Percentiles rank a stretch among this genome's conserved stretches.
Evolutionary conservation across 2,797 vertebrate species (phyloP).

Genomic region (Notolepis coatsorum): DNA sequence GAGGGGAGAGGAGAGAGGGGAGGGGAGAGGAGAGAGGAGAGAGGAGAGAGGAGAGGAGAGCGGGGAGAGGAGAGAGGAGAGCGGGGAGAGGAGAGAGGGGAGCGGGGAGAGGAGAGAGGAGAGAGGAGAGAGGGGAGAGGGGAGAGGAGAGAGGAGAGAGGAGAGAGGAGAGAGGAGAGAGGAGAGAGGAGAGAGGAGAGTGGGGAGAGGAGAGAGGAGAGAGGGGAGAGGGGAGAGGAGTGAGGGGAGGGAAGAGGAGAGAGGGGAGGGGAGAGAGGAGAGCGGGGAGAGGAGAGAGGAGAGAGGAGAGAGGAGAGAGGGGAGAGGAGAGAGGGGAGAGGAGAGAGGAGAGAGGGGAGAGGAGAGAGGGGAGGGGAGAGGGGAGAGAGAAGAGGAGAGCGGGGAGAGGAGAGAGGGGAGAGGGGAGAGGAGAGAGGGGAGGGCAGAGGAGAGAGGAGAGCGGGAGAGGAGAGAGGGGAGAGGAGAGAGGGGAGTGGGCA

Average conservation of each 20-base stretch:
- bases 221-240: neutral
- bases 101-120: neutral
- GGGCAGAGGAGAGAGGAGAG: no score
- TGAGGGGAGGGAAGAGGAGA: neutral
- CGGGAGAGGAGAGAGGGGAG: slow-evolving; percentile 3
- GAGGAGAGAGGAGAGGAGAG: neutral
- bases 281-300: neutral
- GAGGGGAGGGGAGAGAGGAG: neutral
- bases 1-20: neutral
- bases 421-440: neutral
- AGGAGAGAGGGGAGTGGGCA: slow-evolving; percentile 10
- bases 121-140: neutral
- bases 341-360: neutral
- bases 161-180: neutral
- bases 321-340: neutral
- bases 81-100: neutral
- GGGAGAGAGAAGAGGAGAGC: no score
- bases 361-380: neutral
- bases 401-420: no score
- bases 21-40: neutral
- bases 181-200: neutral
- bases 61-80: no score
- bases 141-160: slow-evolving; percentile 4
- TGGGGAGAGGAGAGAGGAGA: no score
- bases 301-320: neutral